Conservation (phyloP, 2,797 vertebrate species). For the Lacerta agilis region DNA sequence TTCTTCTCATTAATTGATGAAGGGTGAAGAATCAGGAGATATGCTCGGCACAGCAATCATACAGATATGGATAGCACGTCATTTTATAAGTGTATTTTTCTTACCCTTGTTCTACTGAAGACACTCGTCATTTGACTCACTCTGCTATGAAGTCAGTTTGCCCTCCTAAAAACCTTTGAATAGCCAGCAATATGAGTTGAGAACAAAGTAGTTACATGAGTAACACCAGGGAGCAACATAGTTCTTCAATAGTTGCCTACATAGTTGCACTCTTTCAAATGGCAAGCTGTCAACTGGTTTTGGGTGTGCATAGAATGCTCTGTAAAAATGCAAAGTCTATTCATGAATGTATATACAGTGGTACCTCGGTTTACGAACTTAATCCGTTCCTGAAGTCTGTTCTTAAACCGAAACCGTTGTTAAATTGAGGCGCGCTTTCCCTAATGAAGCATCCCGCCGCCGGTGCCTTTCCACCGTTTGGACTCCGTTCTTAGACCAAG, state of each 20-base stretch:
- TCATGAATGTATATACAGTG: background rate
- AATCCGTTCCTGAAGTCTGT: no score
- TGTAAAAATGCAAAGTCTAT: background rate
- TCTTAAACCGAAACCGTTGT: no score
- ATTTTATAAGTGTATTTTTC: background rate
- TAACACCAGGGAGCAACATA: background rate
- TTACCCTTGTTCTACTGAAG: background rate
- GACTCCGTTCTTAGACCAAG: no score
- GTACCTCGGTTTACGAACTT: no score
- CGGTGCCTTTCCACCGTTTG: no score
- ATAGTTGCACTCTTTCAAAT: background rate
- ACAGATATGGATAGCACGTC: background rate
- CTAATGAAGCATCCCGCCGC: no score
- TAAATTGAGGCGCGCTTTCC: no score
- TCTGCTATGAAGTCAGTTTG: background rate
- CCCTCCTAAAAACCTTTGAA: background rate
- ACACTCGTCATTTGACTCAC: background rate
- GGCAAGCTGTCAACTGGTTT: background rate
- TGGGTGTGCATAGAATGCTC: background rate
- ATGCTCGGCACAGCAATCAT: no score
- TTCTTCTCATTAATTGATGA: no score
- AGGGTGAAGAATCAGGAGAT: no score
- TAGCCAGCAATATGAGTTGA: background rate
- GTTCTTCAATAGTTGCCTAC: background rate
- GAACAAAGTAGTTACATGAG: background rate